These are phyloP conservation scores for Myotis yumanensis DNA, from an alignment of 2,113 vertebrate genomes.

Conservation along the genomic window DNA sequence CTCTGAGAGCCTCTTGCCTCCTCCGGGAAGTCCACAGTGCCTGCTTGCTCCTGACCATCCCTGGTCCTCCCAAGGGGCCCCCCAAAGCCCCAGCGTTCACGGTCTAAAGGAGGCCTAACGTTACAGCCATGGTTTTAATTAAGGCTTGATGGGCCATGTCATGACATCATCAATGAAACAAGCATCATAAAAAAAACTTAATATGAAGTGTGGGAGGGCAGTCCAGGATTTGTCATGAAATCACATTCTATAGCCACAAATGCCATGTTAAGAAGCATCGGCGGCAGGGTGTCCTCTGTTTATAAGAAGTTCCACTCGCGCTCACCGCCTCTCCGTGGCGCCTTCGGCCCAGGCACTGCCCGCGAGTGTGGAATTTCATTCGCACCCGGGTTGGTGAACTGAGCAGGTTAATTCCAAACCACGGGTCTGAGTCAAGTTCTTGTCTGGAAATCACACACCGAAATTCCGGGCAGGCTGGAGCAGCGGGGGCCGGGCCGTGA, in stretches of 20 bases:
- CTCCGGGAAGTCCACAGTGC: background rate
- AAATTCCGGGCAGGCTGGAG: slow-evolving; percentile 29
- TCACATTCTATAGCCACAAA: slow-evolving; percentile 72
- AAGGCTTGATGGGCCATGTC: slow-evolving; percentile 68
- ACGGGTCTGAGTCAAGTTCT: slow-evolving; percentile 39
- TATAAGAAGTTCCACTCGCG: slow-evolving; percentile 18
- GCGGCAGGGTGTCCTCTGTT: slow-evolving; percentile 43
- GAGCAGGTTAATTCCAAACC: slow-evolving; percentile 71
- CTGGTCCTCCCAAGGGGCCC: slow-evolving; percentile 11
- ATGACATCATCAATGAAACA: slow-evolving; percentile 80
- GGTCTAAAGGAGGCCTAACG: slow-evolving; percentile 74
- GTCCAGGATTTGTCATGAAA: slow-evolving; percentile 70
- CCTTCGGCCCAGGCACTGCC: background rate
- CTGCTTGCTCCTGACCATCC: background rate
- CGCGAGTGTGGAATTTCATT: background rate
- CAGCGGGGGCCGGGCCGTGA: slow-evolving; percentile 28
- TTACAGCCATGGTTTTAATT: slow-evolving; percentile 75
- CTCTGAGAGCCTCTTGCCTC: background rate
- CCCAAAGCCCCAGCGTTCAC: slow-evolving; percentile 67
- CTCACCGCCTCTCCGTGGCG: background rate
- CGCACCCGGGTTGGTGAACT: background rate
- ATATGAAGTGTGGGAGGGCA: slow-evolving; percentile 66
- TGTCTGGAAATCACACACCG: slow-evolving; percentile 56
- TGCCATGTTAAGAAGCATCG: slow-evolving; percentile 44
- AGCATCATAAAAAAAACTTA: slow-evolving; percentile 73